Evolutionary conservation across 2,888 invertebrate species (phyloP), one percentile per base, ranked within the genome.

Genomic region (Tinea semifulvella): DNA sequence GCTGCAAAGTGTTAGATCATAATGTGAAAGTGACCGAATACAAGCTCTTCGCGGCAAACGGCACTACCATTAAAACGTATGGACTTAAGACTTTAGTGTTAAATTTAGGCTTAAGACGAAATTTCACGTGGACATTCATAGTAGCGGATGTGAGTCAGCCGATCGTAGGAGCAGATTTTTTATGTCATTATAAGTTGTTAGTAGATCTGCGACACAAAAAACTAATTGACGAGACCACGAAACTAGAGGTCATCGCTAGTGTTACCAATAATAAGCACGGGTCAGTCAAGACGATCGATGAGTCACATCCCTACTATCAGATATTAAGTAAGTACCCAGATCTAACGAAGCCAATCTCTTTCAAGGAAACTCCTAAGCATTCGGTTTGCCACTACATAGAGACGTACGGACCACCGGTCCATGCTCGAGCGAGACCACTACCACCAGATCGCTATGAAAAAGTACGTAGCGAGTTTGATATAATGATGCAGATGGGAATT

Each of bases 401-500:
- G 44, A 65, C 67, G 2, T 47, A 50, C 0, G 67, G 65, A 3
- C 59, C 61, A 13, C 63, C 66, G 0, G 55, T 61, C 1, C 47
- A 49, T 38, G 57, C 58, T 2, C 51, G 55, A 5, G 52, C 65
- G 0, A 46, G 68, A 8, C 57, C 64, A 0, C 48, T 72, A 1
- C 52, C 56, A 1, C 63, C 60, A 0, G 59, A 63, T 2, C 53
- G 57, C 13, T 58, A 64, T 11, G 20, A 39, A 2, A 54, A 53
- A 3, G 63, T 63, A 0, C 59, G 59, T 46, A 46, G 51, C 2
- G 61, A 65, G 45, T 65, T 68, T 49, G 39, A 50, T 2, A 3
- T 36, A 0, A 58, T 68, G 60, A 47, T 58, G 5, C 55, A 68
- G 14, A 48, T 54, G 14, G 73, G 68, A 0, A 65, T 72, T 10